Percentiles rank a stretch among this genome's conserved stretches.
phyloP scores from a whole-genome alignment of 2,888 invertebrate genomes.

The Phengaris arion region DNA sequence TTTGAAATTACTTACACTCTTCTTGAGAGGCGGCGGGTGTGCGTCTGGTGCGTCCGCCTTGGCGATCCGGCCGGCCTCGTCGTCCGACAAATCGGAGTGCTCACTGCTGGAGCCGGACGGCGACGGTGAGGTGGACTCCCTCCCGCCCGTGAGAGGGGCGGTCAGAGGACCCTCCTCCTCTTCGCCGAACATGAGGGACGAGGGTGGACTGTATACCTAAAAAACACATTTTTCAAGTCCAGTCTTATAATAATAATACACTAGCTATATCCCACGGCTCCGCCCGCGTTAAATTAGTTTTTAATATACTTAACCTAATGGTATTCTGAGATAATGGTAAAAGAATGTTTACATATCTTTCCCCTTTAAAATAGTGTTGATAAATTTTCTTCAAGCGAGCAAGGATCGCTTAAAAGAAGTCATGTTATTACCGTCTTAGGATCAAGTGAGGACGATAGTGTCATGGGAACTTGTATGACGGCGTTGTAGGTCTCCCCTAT shows the following conservation, averaged over 20 bases:
- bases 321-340: too few species aligned
- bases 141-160: slow-evolving; percentile 43
- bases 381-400: too few species aligned
- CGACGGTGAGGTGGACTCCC: slow-evolving; percentile 84
- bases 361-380: too few species aligned
- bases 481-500: slow-evolving; percentile 75
- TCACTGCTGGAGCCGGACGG: slow-evolving; percentile 85
- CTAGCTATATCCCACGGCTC: too few species aligned
- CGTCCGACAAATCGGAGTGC: slow-evolving; percentile 70
- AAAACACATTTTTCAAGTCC: not conserved
- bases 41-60: slow-evolving; percentile 44
- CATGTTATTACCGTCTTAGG: slow-evolving; percentile 74
- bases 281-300: too few species aligned
- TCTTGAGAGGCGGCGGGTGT: slow-evolving; percentile 56
- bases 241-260: not conserved
- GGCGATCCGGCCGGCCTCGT: slow-evolving; percentile 52
- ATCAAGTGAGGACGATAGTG: slow-evolving; percentile 86
- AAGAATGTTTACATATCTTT: too few species aligned
- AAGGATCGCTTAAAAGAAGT: too few species aligned
- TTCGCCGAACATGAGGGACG: slow-evolving; percentile 92
- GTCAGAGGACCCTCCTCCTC: slow-evolving; percentile 69
- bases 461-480: slow-evolving; percentile 81
- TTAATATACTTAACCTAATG: too few species aligned
- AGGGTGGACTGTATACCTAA: slow-evolving; percentile 94
- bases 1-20: slow-evolving; percentile 56